phyloP scores from a whole-genome alignment of 2,113 vertebrate species.

The Hydrolagus affinis region DNA sequence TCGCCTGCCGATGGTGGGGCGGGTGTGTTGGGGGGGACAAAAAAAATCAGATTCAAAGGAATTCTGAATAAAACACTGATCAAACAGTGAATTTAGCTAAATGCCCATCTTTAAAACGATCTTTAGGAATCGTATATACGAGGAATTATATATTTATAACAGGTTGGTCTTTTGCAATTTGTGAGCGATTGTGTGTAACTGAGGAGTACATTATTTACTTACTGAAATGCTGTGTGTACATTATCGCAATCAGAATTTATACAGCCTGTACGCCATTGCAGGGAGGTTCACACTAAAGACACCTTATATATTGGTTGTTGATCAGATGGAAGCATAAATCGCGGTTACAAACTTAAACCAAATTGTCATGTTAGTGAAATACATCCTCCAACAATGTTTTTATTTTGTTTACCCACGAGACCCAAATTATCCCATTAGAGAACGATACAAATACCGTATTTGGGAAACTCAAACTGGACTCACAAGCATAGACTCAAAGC shows the following conservation, averaged over 20 bases:
- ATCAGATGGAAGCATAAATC: background rate
- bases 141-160: too few species aligned
- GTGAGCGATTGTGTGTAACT: background rate
- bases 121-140: too few species aligned
- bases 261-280: background rate
- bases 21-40: too few species aligned
- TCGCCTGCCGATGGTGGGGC: too few species aligned
- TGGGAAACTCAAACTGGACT: conserved; percentile 6
- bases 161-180: background rate
- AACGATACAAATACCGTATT: conserved; percentile 6
- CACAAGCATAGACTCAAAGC: background rate
- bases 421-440: conserved; percentile 2
- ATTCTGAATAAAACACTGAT: background rate
- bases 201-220: conserved; percentile 11
- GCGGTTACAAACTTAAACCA: background rate
- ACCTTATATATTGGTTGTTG: background rate
- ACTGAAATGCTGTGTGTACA: conserved; percentile 2
- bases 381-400: background rate
- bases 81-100: background rate
- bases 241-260: conserved; percentile 10
- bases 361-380: background rate
- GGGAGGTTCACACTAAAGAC: conserved; percentile 9
- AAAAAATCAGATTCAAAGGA: background rate
- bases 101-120: background rate
- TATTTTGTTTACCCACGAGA: conserved; percentile 11